Base-by-base conservation (phyloP, 2,113 vertebrate genomes). In the Picathartes gymnocephalus region DNA sequence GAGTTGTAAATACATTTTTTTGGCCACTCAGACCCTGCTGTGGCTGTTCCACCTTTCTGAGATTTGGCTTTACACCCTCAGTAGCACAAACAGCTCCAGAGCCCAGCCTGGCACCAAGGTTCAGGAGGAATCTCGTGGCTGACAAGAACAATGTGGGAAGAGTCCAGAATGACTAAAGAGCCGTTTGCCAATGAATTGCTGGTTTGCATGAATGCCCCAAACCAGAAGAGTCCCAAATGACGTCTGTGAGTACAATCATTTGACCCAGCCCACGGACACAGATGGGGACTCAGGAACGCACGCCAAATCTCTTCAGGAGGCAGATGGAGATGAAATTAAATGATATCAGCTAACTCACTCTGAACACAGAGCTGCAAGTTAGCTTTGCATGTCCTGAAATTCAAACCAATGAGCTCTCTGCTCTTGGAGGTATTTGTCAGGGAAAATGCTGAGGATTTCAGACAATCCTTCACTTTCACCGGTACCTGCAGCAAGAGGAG, bases 221-320 rank as follows among this genome's bases (percentile, higher is more conserved):
- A 80, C 66, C 80, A 95, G 85, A 86, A 97, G 91, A 91, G 95
- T 90, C 92, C 82, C 93, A 94, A 53, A 86, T 94, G 87, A 96
- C 57, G 80, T 91, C 82, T 90, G n/a, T 53, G 82, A 93, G 87
- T 47, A 61, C 85, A 94, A 94, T 96, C 88, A 95, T 78, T 96
- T 97, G 95, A 96, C 94, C 93, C 90, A 93, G 66, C 95, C 86
- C 88, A 91, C 96, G 95, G 94, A 71, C 89, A 90, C 95, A 97
- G 95, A 96, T 97, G 95, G 93, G 57, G 62, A 66, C 61, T 86
- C 39, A 5, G 92, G 81, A 97, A 95, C 90, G 78, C 66, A 64
- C 60, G 94, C 94, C 94, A 95, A 61, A 70, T 86, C 65, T 90
- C 60, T 25, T 97, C 73, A 17, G 90, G 72, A 96, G 96, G 87